These are phyloP conservation scores for Enteromius unitaeniatus DNA, from an alignment of 2,797 vertebrate genomes.

Conservation along the genomic window DNA sequence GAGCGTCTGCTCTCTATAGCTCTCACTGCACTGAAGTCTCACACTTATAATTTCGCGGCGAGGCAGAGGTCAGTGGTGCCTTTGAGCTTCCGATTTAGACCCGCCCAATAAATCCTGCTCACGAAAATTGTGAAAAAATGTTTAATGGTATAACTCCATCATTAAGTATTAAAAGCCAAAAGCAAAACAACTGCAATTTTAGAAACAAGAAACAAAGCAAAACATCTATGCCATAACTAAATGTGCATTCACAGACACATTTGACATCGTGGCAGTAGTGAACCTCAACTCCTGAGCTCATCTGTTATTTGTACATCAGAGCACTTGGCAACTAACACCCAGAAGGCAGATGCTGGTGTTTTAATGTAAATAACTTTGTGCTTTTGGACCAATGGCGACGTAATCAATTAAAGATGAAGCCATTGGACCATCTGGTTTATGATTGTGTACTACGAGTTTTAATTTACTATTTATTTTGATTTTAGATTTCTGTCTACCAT, in stretches of 20 bases:
- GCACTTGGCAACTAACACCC: slow-evolving; percentile 29
- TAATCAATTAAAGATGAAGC: slow-evolving; percentile 51
- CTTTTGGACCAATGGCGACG: slow-evolving; percentile 41
- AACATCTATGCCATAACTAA: neutral
- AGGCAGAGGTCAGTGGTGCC: too few species aligned
- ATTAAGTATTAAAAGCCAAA: neutral
- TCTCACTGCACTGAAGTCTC: too few species aligned
- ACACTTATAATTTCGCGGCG: too few species aligned
- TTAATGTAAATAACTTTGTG: slow-evolving; percentile 50
- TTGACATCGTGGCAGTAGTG: neutral
- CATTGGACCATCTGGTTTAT: slow-evolving; percentile 49
- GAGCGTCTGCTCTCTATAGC: too few species aligned
- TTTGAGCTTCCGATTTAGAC: too few species aligned
- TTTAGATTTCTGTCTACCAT: slow-evolving; percentile 4
- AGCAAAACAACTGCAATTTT: neutral
- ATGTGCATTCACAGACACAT: neutral
- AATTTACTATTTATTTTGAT: neutral
- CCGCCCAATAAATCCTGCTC: too few species aligned
- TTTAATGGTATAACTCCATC: too few species aligned
- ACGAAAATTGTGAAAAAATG: too few species aligned
- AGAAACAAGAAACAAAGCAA: neutral
- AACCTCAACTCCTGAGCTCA: neutral
- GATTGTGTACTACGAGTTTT: neutral
- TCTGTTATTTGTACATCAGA: slow-evolving; percentile 38
- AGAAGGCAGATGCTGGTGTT: slow-evolving; percentile 50